Percentiles rank a stretch among this genome's conserved stretches.
Evolutionary conservation across 2,888 invertebrate genomes (phyloP).

Genomic region (Lithophane semibrunnea): DNA sequence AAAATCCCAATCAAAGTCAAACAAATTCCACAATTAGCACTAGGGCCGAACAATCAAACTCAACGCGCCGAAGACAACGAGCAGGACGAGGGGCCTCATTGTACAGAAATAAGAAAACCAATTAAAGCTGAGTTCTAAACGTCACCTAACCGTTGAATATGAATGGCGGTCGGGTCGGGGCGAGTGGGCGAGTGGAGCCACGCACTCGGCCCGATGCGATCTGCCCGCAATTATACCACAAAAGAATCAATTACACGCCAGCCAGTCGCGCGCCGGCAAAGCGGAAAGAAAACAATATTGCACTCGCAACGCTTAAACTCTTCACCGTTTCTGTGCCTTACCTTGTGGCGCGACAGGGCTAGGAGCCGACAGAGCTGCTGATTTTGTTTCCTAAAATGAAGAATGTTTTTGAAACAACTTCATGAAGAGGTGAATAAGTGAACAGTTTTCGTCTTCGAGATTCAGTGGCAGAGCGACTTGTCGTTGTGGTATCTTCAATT

Average conservation of each 20-base stretch:
- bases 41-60: slow-evolving; percentile 49
- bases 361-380: slow-evolving; percentile 66
- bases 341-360: slow-evolving; percentile 71
- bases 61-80: slow-evolving; percentile 56
- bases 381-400: slow-evolving; percentile 1
- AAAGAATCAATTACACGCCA: slow-evolving; percentile 87
- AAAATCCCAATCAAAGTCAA: slow-evolving; percentile 47
- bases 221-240: slow-evolving; percentile 85
- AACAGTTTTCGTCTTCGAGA: neutral
- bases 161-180: slow-evolving; percentile 69
- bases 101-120: slow-evolving; percentile 79
- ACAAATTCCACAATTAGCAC: slow-evolving; percentile 60
- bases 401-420: neutral
- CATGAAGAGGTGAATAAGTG: too few species aligned
- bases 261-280: slow-evolving; percentile 69
- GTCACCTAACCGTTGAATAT: slow-evolving; percentile 81
- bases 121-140: slow-evolving; percentile 78
- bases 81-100: slow-evolving; percentile 68
- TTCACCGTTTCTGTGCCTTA: slow-evolving; percentile 80
- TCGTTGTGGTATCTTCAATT: neutral
- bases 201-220: slow-evolving; percentile 78
- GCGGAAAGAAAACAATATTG: slow-evolving; percentile 85
- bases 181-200: slow-evolving; percentile 50
- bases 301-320: slow-evolving; percentile 82
- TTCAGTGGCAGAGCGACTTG: too few species aligned